These are phyloP conservation scores for Agrenia bidenticulata DNA, from an alignment of 2,888 invertebrate species.

Conservation along the genomic window DNA sequence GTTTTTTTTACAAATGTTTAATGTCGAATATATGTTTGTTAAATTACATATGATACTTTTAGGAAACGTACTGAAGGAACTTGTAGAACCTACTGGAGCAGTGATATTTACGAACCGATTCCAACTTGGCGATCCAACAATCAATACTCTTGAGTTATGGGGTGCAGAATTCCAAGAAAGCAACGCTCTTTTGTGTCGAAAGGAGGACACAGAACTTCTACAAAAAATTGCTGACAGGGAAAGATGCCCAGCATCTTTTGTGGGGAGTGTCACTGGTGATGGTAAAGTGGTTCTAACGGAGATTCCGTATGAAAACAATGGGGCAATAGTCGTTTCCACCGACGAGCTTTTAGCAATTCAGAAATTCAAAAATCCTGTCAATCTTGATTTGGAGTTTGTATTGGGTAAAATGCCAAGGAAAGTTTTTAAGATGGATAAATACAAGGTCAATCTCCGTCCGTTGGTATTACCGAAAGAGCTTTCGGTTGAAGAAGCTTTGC, in stretches of 20 bases:
- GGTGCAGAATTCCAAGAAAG: constrained; percentile 98
- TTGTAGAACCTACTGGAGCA: constrained; percentile 93
- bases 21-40: no score
- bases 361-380: constrained; percentile 70
- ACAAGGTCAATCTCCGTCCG: constrained; percentile 59
- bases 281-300: constrained; percentile 49
- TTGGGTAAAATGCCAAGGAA: constrained; percentile 84
- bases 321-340: constrained; percentile 36
- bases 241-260: constrained; percentile 87
- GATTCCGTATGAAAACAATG: constrained; percentile 30
- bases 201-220: constrained; percentile 66
- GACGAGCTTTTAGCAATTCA: constrained; percentile 48
- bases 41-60: not conserved
- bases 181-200: constrained; percentile 79
- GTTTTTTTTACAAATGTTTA: no score
- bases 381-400: constrained; percentile 84
- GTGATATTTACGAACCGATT: constrained; percentile 83
- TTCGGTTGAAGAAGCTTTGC: constrained; percentile 68
- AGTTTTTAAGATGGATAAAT: constrained; percentile 66
- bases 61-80: constrained; percentile 94
- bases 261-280: constrained; percentile 86
- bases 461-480: constrained; percentile 63
- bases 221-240: constrained; percentile 77
- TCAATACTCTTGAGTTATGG: constrained; percentile 92
- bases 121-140: constrained; percentile 90